Evolutionary conservation across 2,797 vertebrate genomes (phyloP).

Genomic region (Macropodus opercularis): DNA sequence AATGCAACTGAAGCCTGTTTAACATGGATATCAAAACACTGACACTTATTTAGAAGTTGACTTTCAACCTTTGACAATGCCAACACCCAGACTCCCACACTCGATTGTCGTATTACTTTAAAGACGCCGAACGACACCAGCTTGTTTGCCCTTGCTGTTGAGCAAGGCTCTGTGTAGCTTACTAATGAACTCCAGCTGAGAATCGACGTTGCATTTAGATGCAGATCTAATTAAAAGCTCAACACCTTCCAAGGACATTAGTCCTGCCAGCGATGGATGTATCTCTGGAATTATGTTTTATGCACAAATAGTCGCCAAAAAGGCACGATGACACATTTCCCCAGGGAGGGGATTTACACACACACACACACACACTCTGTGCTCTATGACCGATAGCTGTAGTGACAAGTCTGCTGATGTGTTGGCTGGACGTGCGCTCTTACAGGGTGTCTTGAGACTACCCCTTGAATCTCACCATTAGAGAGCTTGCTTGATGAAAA

Average conservation of each 20-base stretch:
- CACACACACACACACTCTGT: neutral
- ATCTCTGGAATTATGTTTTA: conserved; percentile 8
- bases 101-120: neutral
- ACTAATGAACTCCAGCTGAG: conserved; percentile 31
- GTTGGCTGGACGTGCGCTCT: conserved; percentile 31
- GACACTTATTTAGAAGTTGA: neutral
- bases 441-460: conserved; percentile 41
- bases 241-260: conserved; percentile 36
- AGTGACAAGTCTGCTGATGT: conserved; percentile 41
- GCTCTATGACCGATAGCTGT: conserved; percentile 47
- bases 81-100: neutral
- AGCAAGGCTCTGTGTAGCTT: neutral
- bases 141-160: neutral
- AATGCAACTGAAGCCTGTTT: neutral
- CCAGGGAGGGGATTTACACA: conserved; percentile 28
- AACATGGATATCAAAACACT: neutral
- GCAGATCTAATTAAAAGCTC: conserved; percentile 53
- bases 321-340: conserved; percentile 21
- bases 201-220: conserved; percentile 9
- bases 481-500: conserved; percentile 33
- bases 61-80: neutral
- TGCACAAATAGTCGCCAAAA: conserved; percentile 13
- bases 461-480: conserved; percentile 47
- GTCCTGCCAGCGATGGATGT: conserved; percentile 4
- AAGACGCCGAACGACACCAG: neutral